Evolutionary conservation across 2,113 vertebrate species (phyloP).

Genomic region (Triplophysa dalaica): DNA sequence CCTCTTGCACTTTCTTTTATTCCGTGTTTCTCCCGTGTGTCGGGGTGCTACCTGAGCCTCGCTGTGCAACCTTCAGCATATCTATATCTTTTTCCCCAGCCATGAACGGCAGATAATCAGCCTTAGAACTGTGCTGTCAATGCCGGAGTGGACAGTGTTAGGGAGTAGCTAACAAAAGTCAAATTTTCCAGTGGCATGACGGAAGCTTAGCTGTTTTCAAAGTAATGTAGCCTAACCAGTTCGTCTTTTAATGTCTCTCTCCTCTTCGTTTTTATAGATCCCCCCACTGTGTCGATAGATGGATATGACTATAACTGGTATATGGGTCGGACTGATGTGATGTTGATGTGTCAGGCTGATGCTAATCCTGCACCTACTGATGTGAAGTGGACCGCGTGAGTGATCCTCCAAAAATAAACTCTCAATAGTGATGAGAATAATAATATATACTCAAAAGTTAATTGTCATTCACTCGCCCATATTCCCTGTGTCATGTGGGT

Average conservation of each 20-base stretch:
- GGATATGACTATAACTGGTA: slow-evolving; percentile 89
- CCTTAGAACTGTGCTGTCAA: slow-evolving; percentile 1
- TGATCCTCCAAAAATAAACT: slow-evolving; percentile 40
- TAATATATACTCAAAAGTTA: too few species aligned
- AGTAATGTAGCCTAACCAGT: too few species aligned
- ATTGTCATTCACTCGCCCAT: too few species aligned
- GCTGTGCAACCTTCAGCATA: slow-evolving; percentile 23
- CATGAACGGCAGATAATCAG: slow-evolving; percentile 5
- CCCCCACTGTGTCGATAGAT: slow-evolving; percentile 76
- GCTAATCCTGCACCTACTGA: slow-evolving; percentile 75
- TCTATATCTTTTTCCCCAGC: background rate
- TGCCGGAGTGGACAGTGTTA: background rate
- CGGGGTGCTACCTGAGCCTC: background rate
- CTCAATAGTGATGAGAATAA: background rate
- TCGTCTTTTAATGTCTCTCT: background rate
- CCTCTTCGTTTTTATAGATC: slow-evolving; percentile 64
- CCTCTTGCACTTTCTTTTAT: slow-evolving; percentile 13
- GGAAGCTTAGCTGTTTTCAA: too few species aligned
- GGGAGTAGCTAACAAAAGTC: too few species aligned
- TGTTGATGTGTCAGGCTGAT: slow-evolving; percentile 70
- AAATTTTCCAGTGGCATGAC: too few species aligned
- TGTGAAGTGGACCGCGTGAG: slow-evolving; percentile 80
- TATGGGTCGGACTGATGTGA: slow-evolving; percentile 71
- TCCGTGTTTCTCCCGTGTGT: slow-evolving; percentile 2
- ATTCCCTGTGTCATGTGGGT: too few species aligned